phyloP scores from a whole-genome alignment of 2,797 vertebrate genomes.

The Limnodromus scolopaceus region DNA sequence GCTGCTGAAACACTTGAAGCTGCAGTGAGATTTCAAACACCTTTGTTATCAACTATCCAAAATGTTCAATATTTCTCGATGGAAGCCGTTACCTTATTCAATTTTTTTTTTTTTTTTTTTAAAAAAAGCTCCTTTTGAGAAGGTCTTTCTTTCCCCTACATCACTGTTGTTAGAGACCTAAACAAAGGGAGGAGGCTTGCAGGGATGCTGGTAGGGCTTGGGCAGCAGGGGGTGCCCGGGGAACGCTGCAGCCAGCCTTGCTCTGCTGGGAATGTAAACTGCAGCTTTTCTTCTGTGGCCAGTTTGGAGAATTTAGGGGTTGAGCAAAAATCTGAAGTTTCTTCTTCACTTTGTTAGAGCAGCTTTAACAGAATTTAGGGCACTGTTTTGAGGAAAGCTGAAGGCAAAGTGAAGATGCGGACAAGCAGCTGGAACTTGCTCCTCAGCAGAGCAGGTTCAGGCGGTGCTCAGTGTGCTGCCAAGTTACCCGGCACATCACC shows the following conservation, averaged over 20 bases:
- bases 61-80: background rate
- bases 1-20: background rate
- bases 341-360: background rate
- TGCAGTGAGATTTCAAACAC: background rate
- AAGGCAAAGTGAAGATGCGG: background rate
- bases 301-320: background rate
- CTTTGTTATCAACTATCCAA: background rate
- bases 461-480: background rate
- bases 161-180: background rate
- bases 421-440: background rate
- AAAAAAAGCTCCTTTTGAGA: background rate
- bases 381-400: background rate
- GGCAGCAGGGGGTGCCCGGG: background rate
- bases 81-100: background rate
- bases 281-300: background rate
- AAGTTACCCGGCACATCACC: accelerated
- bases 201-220: background rate
- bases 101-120: too few species aligned
- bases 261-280: background rate
- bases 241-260: background rate
- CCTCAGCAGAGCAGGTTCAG: background rate
- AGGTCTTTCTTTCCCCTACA: background rate
- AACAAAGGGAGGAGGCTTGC: background rate
- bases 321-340: background rate
- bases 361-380: background rate